These are phyloP conservation scores for Chlorocebus sabaeus DNA, from an alignment of 2,113 vertebrate species.

Conservation along the genomic window DNA sequence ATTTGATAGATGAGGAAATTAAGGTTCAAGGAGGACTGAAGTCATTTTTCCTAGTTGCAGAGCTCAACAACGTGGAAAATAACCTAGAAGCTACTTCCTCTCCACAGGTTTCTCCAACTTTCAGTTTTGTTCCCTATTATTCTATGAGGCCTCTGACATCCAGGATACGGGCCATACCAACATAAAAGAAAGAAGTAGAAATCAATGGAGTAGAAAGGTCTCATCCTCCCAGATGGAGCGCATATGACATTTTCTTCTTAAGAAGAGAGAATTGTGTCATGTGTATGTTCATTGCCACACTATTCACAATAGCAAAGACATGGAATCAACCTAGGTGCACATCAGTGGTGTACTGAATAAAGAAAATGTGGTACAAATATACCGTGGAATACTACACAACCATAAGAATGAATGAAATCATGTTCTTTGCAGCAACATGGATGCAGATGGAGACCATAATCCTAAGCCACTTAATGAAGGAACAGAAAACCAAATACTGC, in stretches of 20 bases:
- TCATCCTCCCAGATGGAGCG: background rate
- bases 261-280: background rate
- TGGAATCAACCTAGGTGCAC: too few relatives aligned
- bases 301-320: too few relatives aligned
- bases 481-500: too few relatives aligned
- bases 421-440: too few relatives aligned
- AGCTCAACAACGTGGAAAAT: background rate
- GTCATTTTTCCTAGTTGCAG: background rate
- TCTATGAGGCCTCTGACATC: background rate
- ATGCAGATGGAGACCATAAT: too few relatives aligned
- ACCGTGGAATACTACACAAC: too few relatives aligned
- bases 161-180: background rate
- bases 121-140: background rate
- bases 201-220: background rate
- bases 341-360: too few relatives aligned
- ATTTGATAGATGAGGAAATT: background rate
- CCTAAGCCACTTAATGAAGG: too few relatives aligned
- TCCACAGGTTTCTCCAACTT: background rate
- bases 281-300: too few relatives aligned
- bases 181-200: background rate
- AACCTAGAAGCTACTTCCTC: background rate
- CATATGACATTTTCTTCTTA: background rate
- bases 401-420: too few relatives aligned
- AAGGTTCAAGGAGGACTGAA: background rate
- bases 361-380: too few relatives aligned